A percentile compares a stretch with the other conserved stretches of the same genome.
Conservation (phyloP, 2,113 vertebrate species). For the Zosterops hypoxanthus region DNA sequence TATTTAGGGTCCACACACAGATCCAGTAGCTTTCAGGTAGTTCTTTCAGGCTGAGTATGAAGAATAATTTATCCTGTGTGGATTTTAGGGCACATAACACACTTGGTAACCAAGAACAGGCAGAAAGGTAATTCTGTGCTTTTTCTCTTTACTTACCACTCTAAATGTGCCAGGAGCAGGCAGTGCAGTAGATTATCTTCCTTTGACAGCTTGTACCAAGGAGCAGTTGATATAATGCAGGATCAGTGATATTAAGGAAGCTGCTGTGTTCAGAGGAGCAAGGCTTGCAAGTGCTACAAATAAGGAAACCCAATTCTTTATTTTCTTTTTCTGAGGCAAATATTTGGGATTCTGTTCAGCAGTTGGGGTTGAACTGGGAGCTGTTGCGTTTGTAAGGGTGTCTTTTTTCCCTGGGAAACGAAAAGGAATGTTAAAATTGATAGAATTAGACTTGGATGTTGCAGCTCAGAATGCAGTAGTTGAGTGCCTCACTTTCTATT, state of each 20-base stretch:
- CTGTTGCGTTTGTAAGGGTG: background rate
- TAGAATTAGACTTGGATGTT: background rate
- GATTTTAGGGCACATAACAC: background rate
- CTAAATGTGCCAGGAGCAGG: background rate
- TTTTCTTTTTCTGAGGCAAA: background rate
- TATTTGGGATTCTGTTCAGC: background rate
- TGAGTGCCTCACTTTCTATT: background rate
- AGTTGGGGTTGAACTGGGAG: background rate
- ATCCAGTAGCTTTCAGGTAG: background rate
- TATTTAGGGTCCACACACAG: rapidly evolving
- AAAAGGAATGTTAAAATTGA: background rate
- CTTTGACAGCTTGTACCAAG: background rate
- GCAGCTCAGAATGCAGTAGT: background rate
- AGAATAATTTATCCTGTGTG: background rate
- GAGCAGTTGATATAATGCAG: background rate
- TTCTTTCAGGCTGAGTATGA: background rate
- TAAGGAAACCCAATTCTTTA: background rate
- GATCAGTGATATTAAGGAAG: background rate
- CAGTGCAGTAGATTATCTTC: background rate
- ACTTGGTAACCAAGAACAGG: background rate
- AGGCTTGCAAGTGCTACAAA: background rate
- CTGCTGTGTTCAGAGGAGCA: background rate
- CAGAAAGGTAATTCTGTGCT: background rate
- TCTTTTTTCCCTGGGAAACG: background rate
- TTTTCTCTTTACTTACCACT: background rate